A percentile compares a stretch with the other conserved stretches of the same genome.
Conservation (phyloP, 23 tunicate species). For the Pegea sp. region DNA sequence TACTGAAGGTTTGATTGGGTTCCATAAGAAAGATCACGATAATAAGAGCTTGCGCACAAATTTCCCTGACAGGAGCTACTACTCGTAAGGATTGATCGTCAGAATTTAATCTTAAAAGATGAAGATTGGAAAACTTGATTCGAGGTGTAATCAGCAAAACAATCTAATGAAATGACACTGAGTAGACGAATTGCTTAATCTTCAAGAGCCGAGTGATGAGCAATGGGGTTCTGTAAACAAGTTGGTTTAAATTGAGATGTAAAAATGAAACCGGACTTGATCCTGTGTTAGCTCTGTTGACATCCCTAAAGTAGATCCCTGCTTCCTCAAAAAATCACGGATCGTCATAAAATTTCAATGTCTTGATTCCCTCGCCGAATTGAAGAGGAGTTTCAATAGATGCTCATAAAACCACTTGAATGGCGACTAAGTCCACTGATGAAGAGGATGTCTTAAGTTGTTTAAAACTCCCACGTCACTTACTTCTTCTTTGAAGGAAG, state of each 20-base stretch:
- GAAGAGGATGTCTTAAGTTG: not conserved
- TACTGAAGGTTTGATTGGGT: conserved; percentile 12
- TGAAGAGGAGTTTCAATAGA: conserved; percentile 27
- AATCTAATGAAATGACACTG: conserved; percentile 57
- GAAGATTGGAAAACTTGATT: conserved; percentile 59
- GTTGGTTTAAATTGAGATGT: not conserved
- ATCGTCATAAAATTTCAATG: conserved; percentile 73
- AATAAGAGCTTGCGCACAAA: conserved; percentile 80
- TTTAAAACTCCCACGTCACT: too few species aligned
- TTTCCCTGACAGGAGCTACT: conserved; percentile 89
- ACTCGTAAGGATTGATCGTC: conserved; percentile 32
- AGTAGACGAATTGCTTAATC: conserved; percentile 67
- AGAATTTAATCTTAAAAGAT: not conserved
- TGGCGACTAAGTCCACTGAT: conserved; percentile 73
- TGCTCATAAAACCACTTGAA: conserved; percentile 67
- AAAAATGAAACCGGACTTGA: not conserved
- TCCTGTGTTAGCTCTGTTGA: too few species aligned
- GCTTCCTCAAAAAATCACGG: conserved; percentile 42
- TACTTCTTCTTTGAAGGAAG: conserved; percentile 10
- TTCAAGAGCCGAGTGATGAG: conserved; percentile 36
- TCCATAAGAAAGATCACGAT: conserved; percentile 22
- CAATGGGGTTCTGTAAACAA: not conserved
- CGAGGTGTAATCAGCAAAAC: conserved; percentile 88
- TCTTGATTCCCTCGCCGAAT: conserved; percentile 56
- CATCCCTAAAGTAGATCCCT: conserved; percentile 3